Base-by-base conservation (phyloP, 2,113 vertebrate species). In the Muscicapa adusta region DNA sequence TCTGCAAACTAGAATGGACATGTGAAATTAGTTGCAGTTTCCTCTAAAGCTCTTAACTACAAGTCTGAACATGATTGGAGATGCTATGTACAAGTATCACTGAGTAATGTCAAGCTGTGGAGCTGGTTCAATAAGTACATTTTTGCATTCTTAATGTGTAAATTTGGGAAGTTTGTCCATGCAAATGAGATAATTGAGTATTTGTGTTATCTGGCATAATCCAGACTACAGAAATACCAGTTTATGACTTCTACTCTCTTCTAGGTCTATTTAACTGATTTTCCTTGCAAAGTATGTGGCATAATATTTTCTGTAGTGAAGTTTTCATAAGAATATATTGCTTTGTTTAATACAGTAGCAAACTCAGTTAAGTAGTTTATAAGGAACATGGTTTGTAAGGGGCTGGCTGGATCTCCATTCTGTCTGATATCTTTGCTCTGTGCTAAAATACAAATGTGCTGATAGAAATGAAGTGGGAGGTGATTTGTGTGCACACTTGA, bases 1-100 rank as follows among this genome's bases (percentile, higher is more conserved):
- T 89, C 76, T 93, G 38, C 38, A 72, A 48, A 65, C 80, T 57
- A 89, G 96, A 94, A 68, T 38, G 58, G 77, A 54, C 89, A 82
- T 91, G 89, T 57, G 62, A 50, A 91, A 58, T 79, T 68, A 72
- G n/a, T 53, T 93, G 70, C 19, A 34, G 61, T 71, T 95, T 81
- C 40, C 77, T 24, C 43, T 87, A 67, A 86, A 71, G 19, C 53
- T 61, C 83, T 73, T 80, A 73, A 86, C 43, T 80, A 31, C 1
- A 3, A 88, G 79, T 57, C 71, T 57, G 33, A 75, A 42, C 53
- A 1, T 71, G 40, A 45, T 7, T 87, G 29, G 47, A 81, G 57
- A 63, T 87, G 53, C 7, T 87, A 0, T 6, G 1, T 66, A 1
- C 28, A 16, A 45, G 14, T 66, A 38, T 33, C 3, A 10, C 31